Evolutionary conservation across 2,113 vertebrate species (phyloP).

Genomic region (Crotalus helleri): DNA sequence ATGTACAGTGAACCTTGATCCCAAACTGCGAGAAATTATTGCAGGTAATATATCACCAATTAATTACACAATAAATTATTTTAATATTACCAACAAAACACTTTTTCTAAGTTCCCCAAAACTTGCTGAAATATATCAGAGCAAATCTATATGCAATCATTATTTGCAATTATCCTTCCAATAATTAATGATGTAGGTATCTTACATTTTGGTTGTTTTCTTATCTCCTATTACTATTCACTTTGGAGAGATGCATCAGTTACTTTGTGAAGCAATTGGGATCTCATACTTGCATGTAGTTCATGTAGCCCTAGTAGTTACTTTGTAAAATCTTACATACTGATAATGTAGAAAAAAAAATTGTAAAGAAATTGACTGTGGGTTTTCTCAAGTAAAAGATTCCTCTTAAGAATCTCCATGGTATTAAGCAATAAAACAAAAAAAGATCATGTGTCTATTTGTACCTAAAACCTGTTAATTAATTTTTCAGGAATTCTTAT

Average conservation of each 20-base stretch:
- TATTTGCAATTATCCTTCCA: background rate
- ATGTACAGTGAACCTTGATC: slow-evolving; percentile 96
- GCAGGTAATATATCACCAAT: slow-evolving; percentile 74
- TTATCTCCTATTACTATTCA: background rate
- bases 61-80: background rate
- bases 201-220: background rate
- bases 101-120: background rate
- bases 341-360: background rate
- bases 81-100: background rate
- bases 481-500: background rate
- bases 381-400: background rate
- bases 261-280: background rate
- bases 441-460: background rate
- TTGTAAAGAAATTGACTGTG: background rate
- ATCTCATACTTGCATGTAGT: background rate
- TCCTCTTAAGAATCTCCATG: background rate
- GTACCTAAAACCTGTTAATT: background rate
- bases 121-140: background rate
- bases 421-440: background rate
- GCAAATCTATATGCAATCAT: too few species aligned
- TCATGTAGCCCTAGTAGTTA: background rate
- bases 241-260: background rate
- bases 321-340: background rate
- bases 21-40: slow-evolving; percentile 96
- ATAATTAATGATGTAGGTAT: background rate